Evolutionary conservation across 92 coral and sea anemone genomes (phyloP), one percentile per base, ranked within the genome.

Genomic region (Heteractis magnifica): DNA sequence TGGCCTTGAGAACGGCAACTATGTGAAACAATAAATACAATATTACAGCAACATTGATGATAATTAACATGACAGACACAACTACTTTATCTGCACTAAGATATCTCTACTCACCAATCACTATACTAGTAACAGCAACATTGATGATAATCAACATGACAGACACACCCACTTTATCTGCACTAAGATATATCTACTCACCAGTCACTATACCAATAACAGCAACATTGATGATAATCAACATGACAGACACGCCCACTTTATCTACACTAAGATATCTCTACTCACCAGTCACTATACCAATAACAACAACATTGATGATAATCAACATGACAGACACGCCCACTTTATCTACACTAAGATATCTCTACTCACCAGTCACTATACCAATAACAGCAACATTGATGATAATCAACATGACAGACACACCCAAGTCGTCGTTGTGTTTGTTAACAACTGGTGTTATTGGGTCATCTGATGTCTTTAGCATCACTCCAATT

Each of bases 401-500:
- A 68, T 68, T 68, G 73, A 68, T 68, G 49, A 68, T 68, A 16
- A 68, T 68, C 73, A 68, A n/a, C 73, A 68, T 68, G 73, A 68
- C 23, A 68, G 73, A 68, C 48, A 68, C 73, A 23, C 49, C 49
- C 41, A 68, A 2, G 41, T 68, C 49, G 15, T 68, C 73, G 49
- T 68, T 68, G 6, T 23, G 73, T 23, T 21, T 68, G 73, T 68
- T 68, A 13, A 68, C 14, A 68, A 68, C 41, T 68, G 73, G 73
- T 68, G 73, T 19, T 44, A 68, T 68, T 21, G 19, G 19, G 73
- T 20, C 48, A 23, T 68, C 21, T 68, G 73, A 7, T 20, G 49
- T 23, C 48, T 68, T 68, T 23, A 86, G 65, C 89, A 86, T 81
- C 53, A 81, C 86, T 1, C 89, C 89, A 18, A 86, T 79, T 1